These are phyloP conservation scores for Orthonevra nobilis DNA, from an alignment of 2,888 invertebrate species.

Conservation along the genomic window DNA sequence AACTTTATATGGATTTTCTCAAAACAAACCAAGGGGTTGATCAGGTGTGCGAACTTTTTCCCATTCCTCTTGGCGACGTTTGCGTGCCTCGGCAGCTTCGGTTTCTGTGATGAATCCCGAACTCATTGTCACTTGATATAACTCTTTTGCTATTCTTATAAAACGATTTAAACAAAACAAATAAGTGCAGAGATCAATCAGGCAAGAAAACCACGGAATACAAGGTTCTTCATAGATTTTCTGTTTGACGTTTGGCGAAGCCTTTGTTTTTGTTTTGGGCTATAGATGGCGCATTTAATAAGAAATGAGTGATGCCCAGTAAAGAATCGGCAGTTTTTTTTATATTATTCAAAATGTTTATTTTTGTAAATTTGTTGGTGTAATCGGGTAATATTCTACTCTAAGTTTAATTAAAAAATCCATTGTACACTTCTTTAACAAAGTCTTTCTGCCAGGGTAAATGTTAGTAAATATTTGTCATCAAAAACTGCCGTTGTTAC, in stretches of 20 bases:
- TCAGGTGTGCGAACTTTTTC: slow-evolving; percentile 95
- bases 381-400: no score
- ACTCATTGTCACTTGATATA: slow-evolving; percentile 85
- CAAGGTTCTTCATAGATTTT: slow-evolving; percentile 26
- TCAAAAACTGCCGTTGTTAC: no score
- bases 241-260: slow-evolving; percentile 32
- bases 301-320: no score
- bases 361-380: no score
- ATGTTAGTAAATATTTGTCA: no score
- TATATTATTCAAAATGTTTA: no score
- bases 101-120: slow-evolving; percentile 95
- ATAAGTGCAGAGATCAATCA: neutral
- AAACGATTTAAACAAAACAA: neutral
- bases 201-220: slow-evolving; percentile 6
- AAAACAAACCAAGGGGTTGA: slow-evolving; percentile 89
- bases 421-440: no score
- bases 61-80: slow-evolving; percentile 96
- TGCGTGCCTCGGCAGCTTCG: slow-evolving; percentile 90
- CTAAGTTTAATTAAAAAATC: no score
- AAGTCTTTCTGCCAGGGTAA: no score
- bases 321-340: no score
- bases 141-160: no score
- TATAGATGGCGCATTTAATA: no score
- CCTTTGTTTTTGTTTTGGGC: neutral
- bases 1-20: slow-evolving; percentile 48